Evolutionary conservation across 1,140 invertebrate genomes (phyloP).

Genomic region (Uloborus diversus): DNA sequence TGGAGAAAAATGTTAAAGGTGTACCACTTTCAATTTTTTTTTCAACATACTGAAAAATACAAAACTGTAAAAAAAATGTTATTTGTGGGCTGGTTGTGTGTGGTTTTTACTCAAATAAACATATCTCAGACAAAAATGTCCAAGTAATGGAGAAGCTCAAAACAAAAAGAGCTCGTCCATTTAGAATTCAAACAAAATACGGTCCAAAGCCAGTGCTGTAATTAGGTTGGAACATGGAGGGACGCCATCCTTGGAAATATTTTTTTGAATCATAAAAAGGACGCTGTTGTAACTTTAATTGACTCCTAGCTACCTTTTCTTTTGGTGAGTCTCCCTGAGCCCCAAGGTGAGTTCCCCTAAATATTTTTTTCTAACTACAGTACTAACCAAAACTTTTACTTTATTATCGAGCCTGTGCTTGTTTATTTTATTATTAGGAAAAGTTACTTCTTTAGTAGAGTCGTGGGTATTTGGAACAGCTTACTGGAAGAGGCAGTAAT

Average conservation of each 20-base stretch:
- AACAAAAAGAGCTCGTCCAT: not conserved
- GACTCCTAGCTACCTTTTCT: not conserved
- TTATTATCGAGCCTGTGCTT: too few relatives aligned
- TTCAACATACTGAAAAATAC: too few relatives aligned
- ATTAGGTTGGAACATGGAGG: not conserved
- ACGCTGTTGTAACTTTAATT: not conserved
- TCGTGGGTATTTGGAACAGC: too few relatives aligned
- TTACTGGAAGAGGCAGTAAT: too few relatives aligned
- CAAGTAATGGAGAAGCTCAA: not conserved
- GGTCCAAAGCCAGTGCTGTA: not conserved
- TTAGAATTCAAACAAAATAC: not conserved
- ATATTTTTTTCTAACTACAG: not conserved
- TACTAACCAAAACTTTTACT: not conserved
- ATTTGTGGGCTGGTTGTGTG: too few relatives aligned
- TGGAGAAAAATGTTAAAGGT: not conserved
- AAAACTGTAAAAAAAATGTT: not conserved
- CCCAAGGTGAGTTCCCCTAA: not conserved
- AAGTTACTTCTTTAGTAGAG: not conserved
- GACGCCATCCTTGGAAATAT: not conserved
- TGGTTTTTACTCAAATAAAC: not conserved
- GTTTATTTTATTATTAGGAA: not conserved
- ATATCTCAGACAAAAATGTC: not conserved
- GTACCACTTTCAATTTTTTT: not conserved
- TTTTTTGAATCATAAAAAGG: not conserved
- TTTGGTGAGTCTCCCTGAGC: not conserved